Base-by-base conservation (phyloP, 2,797 vertebrate genomes). In the Notoglanidium macrostoma region DNA sequence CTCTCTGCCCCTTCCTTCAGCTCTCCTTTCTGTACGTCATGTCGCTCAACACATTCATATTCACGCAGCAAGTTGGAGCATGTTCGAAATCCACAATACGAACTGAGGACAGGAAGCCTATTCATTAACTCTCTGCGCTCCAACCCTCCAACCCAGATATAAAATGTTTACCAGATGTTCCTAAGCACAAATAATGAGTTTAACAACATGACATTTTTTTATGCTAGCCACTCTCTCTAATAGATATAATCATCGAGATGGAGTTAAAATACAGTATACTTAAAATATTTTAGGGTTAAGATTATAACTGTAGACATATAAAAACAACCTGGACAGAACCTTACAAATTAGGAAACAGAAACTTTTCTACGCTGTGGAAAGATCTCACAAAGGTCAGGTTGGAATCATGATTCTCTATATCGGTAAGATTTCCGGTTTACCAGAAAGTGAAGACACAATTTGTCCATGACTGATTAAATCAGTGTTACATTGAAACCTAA, bases 51-150 rank as follows among this genome's bases (percentile, higher is more conserved):
- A 51, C 54, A 76, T 32, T 74, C 83, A 82, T 65, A 61, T 77
- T 83, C 87, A 46, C 63, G n/a, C 73, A 67, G 67, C 89, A 88
- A 67, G 89, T 89, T 86, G 29, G 77, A 89, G 86, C 91, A 61
- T 63, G 90, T 86, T 81, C 65, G 19, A 85, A 77, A 87, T 83
- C 26, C 49, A 14, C 12, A 57, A 76, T 23, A 86, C 49, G 19
- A 54, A 40, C 49, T 80, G 77, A 65, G 19, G 23, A 63, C 67
- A 88, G 46, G 54, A 84, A 44, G 67, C 46, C 5, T 67, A n/a
- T 85, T 83, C 51, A 73, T 44, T 87, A 91, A 86, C 57, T 32
- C 46, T 51, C 46, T 14, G 17, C 1, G 19, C 26, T 57, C 35
- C 21, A 59, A 26, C 35, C 55, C 84, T 49, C 19, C 44, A 49